Percentiles rank a stretch among this genome's conserved stretches.
These are phyloP conservation scores for Felis catus DNA, from an alignment of 2,113 vertebrate species.

Conservation along the genomic window DNA sequence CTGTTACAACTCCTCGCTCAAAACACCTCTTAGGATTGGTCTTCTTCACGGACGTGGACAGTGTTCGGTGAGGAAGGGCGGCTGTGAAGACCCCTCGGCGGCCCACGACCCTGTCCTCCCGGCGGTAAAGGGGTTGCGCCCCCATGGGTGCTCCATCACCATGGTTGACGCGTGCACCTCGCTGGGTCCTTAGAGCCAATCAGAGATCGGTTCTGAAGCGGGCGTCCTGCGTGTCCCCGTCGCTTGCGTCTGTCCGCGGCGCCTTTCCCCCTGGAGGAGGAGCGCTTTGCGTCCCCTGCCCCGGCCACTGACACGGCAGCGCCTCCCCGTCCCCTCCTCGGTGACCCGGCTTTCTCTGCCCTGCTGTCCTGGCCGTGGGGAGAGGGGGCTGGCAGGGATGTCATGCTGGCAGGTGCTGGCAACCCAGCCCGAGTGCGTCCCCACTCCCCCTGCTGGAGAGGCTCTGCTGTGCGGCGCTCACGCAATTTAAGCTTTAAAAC, in stretches of 20 bases:
- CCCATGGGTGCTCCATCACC: background rate
- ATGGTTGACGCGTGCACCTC: no score
- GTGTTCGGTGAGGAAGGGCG: background rate
- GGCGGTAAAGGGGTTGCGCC: background rate
- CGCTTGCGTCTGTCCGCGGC: background rate
- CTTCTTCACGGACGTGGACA: fast-evolving
- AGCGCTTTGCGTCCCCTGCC: background rate
- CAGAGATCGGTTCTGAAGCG: background rate
- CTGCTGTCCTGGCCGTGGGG: background rate
- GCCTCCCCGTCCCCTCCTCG: background rate
- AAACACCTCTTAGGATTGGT: background rate
- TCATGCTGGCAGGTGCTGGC: background rate
- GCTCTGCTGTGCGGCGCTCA: background rate
- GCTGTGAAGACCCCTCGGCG: background rate
- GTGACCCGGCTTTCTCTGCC: background rate
- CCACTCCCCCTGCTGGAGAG: background rate
- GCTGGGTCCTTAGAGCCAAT: no score
- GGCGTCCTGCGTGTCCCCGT: background rate
- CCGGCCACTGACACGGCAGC: background rate
- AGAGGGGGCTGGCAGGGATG: background rate
- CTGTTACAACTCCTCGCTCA: background rate
- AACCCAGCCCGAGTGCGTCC: no score
- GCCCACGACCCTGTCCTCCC: background rate
- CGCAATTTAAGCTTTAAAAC: background rate
- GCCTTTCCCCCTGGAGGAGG: background rate